A percentile compares a stretch with the other conserved stretches of the same genome.
These are phyloP conservation scores for Mormyrus proboscirostris DNA, from an alignment of 2,797 vertebrate genomes.

Conservation along the genomic window DNA sequence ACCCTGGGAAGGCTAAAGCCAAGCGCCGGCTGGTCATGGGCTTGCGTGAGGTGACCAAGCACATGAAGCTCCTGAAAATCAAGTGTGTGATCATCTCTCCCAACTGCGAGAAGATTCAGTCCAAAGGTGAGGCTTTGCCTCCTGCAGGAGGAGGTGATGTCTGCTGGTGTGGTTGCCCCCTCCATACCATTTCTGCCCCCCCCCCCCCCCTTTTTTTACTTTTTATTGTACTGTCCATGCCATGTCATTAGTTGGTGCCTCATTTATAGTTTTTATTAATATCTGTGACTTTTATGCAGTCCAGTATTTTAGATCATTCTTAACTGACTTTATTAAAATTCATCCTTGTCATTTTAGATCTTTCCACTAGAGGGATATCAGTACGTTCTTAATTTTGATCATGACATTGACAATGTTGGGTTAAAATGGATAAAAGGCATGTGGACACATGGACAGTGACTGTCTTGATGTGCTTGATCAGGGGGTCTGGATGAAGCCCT, in stretches of 20 bases:
- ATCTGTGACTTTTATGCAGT: background rate
- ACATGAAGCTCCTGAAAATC: slow-evolving; percentile 94
- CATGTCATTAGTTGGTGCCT: background rate
- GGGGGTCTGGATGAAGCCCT: slow-evolving; percentile 94
- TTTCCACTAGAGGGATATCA: background rate
- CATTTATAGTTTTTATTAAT: background rate
- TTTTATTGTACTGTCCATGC: background rate
- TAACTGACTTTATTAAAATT: background rate
- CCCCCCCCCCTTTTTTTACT: background rate
- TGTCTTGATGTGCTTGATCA: slow-evolving; percentile 42
- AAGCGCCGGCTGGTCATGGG: slow-evolving; percentile 95
- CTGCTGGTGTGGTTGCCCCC: background rate
- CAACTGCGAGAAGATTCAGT: slow-evolving; percentile 98
- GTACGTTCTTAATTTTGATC: background rate
- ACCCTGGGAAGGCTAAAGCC: slow-evolving; percentile 89
- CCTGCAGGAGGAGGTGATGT: background rate
- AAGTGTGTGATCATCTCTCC: slow-evolving; percentile 97
- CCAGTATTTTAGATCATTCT: background rate
- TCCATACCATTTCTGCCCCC: background rate
- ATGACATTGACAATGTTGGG: background rate
- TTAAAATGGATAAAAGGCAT: background rate
- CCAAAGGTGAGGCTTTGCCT: slow-evolving; percentile 72
- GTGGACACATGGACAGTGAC: background rate
- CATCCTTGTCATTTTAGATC: background rate
- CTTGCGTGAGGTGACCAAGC: slow-evolving; percentile 94